These are phyloP conservation scores for Babyrousa celebensis DNA, from an alignment of 2,797 vertebrate species.

Conservation along the genomic window DNA sequence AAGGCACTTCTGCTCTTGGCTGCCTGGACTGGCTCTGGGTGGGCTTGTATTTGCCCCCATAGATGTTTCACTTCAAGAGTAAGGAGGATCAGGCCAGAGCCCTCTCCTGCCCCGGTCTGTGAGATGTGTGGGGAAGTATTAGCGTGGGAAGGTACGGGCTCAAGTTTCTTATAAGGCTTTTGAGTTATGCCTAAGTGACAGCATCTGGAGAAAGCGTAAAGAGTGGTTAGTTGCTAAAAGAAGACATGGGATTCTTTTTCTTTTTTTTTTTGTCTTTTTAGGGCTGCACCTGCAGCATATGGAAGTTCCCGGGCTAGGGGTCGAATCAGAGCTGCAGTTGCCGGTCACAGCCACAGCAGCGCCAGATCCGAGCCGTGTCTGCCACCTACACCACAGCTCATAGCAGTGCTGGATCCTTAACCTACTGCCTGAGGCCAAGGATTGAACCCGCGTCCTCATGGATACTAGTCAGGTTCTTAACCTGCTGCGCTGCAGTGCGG, in stretches of 20 bases:
- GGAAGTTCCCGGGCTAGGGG: too few relatives aligned
- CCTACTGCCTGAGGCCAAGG: too few relatives aligned
- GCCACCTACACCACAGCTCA: too few relatives aligned
- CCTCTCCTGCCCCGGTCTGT: neutral
- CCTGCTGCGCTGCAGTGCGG: too few relatives aligned
- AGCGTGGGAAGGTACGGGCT: neutral
- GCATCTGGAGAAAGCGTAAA: neutral
- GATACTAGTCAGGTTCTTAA: too few relatives aligned
- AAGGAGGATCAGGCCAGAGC: neutral
- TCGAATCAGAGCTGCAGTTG: too few relatives aligned
- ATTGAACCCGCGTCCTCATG: too few relatives aligned
- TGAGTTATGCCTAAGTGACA: neutral
- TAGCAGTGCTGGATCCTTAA: too few relatives aligned
- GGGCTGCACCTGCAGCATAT: too few relatives aligned
- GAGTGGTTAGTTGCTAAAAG: neutral
- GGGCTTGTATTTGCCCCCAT: neutral
- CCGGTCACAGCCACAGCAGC: too few relatives aligned
- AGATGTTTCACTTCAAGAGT: neutral
- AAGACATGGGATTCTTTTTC: neutral
- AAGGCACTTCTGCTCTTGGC: neutral
- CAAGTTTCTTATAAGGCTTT: neutral
- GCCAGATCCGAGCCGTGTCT: too few relatives aligned
- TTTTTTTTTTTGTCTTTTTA: too few relatives aligned
- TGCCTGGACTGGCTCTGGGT: neutral
- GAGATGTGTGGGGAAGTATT: neutral